Evolutionary conservation across 2,888 invertebrate genomes (phyloP).

Genomic region (Boloria selene): DNA sequence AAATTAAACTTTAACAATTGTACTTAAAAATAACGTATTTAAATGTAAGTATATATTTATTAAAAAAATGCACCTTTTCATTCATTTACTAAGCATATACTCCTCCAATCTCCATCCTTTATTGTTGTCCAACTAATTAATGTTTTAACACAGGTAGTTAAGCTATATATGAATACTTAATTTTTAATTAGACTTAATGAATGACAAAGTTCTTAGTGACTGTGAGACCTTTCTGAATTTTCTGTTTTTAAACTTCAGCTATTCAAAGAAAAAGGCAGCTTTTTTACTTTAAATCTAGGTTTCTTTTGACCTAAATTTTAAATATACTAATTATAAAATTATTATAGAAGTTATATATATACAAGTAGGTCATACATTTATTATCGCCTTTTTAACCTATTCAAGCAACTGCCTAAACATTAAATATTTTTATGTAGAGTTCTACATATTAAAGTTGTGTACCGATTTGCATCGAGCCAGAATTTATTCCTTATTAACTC

Average conservation of each 20-base stretch:
- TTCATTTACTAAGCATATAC: too few species aligned
- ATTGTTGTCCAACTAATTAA: constrained; percentile 8
- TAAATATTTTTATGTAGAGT: too few species aligned
- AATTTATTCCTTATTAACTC: too few species aligned
- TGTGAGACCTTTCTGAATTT: constrained; percentile 8
- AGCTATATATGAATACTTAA: constrained; percentile 1
- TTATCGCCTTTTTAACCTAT: neutral
- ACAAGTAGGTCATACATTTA: neutral
- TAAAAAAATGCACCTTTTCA: too few species aligned
- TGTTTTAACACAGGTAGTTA: neutral
- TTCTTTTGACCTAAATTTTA: constrained; percentile 11
- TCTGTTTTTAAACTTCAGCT: constrained; percentile 6
- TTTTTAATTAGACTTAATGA: constrained; percentile 9
- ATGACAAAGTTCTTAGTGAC: constrained; percentile 11
- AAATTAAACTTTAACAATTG: too few species aligned
- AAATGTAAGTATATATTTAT: too few species aligned
- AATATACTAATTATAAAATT: constrained; percentile 4
- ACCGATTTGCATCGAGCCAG: too few species aligned
- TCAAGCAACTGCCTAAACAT: too few species aligned
- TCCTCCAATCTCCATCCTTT: too few species aligned
- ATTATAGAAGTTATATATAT: neutral
- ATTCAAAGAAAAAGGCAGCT: constrained; percentile 12
- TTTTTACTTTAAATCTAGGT: constrained; percentile 13
- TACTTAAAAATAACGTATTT: too few species aligned
- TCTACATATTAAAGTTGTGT: too few species aligned